These are phyloP conservation scores for Micropoecilia bifurca DNA, from an alignment of 2,797 vertebrate genomes.

Conservation along the genomic window DNA sequence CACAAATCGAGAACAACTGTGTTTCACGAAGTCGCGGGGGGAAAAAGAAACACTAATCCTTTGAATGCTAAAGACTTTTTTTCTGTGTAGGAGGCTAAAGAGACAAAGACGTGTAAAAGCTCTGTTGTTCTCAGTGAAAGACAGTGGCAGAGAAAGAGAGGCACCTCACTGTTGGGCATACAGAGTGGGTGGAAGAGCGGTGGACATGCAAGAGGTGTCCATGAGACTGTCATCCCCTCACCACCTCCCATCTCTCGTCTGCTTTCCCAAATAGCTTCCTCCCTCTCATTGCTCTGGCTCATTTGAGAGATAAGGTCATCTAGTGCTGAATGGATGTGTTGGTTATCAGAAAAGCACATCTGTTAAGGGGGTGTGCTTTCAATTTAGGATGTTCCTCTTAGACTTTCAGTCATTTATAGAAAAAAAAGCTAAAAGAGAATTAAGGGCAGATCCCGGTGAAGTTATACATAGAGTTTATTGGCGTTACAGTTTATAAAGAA, in stretches of 20 bases:
- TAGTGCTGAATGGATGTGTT: conserved; percentile 36
- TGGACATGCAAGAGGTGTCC: conserved; percentile 3
- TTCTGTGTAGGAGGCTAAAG: conserved; percentile 21
- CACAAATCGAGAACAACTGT: conserved; percentile 5
- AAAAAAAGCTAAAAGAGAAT: background rate
- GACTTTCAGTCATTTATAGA: background rate
- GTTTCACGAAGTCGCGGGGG: conserved; percentile 19
- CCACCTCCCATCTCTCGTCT: conserved; percentile 11
- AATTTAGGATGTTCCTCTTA: background rate
- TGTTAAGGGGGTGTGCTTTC: conserved; percentile 9
- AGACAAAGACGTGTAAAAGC: conserved; percentile 31
- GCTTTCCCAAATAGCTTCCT: conserved; percentile 54
- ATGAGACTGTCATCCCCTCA: conserved; percentile 23
- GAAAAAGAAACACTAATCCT: conserved; percentile 19
- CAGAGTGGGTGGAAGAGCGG: conserved; percentile 24
- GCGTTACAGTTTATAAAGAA: conserved; percentile 2
- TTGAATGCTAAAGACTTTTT: conserved; percentile 55
- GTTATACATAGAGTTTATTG: conserved; percentile 1
- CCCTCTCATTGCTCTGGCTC: conserved; percentile 30
- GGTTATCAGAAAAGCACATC: conserved; percentile 38
- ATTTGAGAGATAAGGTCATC: conserved; percentile 50
- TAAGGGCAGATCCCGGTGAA: background rate
- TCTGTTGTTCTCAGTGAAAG: conserved; percentile 43
- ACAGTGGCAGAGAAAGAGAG: conserved; percentile 35
- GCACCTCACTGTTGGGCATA: conserved; percentile 31